phyloP scores from a whole-genome alignment of 2,113 vertebrate species.

The Istiophorus platypterus region DNA sequence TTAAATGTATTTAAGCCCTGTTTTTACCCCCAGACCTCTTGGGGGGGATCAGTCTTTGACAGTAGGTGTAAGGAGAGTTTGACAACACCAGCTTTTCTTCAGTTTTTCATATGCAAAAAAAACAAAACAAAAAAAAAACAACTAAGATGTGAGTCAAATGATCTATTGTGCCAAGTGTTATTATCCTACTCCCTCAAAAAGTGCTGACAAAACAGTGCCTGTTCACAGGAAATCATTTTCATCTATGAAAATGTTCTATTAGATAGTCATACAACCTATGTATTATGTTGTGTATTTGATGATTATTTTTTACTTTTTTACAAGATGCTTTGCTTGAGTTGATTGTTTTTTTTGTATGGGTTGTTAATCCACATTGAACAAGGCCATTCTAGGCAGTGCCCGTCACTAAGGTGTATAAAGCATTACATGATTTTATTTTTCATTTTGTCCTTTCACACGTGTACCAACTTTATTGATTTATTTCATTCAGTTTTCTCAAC shows the following conservation, averaged over 20 bases:
- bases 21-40: neutral
- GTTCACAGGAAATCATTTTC: conserved; percentile 24
- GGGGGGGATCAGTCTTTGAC: conserved; percentile 35
- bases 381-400: conserved; percentile 82
- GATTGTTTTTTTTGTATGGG: conserved; percentile 37
- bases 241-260: conserved; percentile 27
- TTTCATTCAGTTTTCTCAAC: conserved; percentile 32
- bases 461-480: conserved; percentile 33
- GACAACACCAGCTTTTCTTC: conserved; percentile 22
- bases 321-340: conserved; percentile 35
- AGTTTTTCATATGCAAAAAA: conserved; percentile 47
- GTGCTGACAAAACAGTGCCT: conserved; percentile 52
- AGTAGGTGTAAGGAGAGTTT: conserved; percentile 23
- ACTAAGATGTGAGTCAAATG: conserved; percentile 14
- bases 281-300: conserved; percentile 63
- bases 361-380: conserved; percentile 59
- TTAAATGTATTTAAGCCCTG: conserved; percentile 43
- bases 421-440: conserved; percentile 40
- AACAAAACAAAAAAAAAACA: neutral
- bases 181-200: conserved; percentile 45
- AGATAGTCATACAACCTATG: conserved; percentile 22
- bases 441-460: conserved; percentile 18
- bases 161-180: conserved; percentile 67
- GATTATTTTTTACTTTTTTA: conserved; percentile 45
- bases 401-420: conserved; percentile 62